Evolutionary conservation across 2,797 vertebrate genomes (phyloP), one percentile per base, ranked within the genome.

Genomic region (Siniperca undulata): DNA sequence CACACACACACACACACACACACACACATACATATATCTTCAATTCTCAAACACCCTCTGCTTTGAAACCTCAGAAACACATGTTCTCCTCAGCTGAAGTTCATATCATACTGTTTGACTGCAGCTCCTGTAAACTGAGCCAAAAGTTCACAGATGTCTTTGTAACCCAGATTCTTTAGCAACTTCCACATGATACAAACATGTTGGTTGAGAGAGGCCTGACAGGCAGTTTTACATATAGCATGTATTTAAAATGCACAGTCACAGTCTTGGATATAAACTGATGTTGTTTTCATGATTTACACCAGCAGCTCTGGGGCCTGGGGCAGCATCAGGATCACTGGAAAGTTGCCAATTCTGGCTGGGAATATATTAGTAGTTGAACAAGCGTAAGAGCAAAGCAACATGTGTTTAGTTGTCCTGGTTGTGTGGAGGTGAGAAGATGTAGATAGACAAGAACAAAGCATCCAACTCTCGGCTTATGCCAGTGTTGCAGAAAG

Each of bases 271-370:
- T 58, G 30, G 48, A 42, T 52, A 34, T 11, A 22, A 59, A 48
- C 16, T 7, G 9, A 30, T 56, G 22, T 59, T 12, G 19, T 44
- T 60, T 27, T 27, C 61, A 40, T 64, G 34, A 74, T 70, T 44
- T 69, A 38, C 22, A 65, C 20, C 17, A 66, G 19, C 58, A 22
- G 42, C 24, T 50, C 11, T 30, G 22, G 7, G 48, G 38, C 68
- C 56, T 27, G 30, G n/a, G 67, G 30, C 12, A 5, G 27, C 20
- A 56, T 36, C 30, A 27, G 42, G 48, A 30, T 75, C 24, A 24
- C 27, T 71, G 80, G 69, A 71, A 53, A 20, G 27, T n/a, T 65
- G 22, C 72, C 61, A 76, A 52, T 48, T 56, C 14, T 66, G 34
- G 44, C 58, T 30, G 22, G 46, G 38, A 55, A 64, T 48, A 62